Percentiles rank a stretch among this genome's conserved stretches.
Conservation (phyloP, 2,888 invertebrate species). For the Pristionchus entomophagus region DNA sequence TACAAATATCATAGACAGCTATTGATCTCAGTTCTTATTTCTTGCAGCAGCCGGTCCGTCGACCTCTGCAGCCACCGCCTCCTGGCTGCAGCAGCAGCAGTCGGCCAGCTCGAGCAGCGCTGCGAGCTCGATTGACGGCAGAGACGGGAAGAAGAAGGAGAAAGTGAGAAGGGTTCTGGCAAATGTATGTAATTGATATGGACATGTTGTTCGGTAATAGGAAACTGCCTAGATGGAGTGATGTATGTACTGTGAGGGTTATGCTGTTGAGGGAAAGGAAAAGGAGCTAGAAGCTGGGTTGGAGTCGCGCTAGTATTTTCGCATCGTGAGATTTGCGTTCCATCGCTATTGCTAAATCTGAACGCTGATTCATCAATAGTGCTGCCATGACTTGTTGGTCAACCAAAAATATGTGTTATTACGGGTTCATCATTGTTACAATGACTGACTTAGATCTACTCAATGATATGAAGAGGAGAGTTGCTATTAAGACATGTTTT, state of each 20-base stretch:
- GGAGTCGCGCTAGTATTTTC: neutral
- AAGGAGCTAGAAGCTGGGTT: neutral
- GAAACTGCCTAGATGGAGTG: too few species aligned
- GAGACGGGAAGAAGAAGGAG: slow-evolving; percentile 25
- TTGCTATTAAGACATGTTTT: too few species aligned
- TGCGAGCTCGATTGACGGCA: neutral
- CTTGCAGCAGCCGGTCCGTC: neutral
- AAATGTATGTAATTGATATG: neutral
- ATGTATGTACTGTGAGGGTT: neutral
- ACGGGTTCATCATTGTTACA: too few species aligned
- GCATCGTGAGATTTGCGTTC: neutral
- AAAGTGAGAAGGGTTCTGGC: slow-evolving; percentile 39
- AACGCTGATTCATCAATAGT: too few species aligned
- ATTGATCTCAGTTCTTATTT: too few species aligned
- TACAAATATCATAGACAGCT: too few species aligned
- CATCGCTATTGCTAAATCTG: neutral
- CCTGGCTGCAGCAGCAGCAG: neutral
- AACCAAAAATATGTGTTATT: too few species aligned
- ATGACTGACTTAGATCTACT: too few species aligned
- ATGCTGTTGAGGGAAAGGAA: too few species aligned
- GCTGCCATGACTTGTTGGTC: too few species aligned
- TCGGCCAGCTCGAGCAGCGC: neutral
- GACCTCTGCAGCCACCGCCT: neutral
- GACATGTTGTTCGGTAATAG: too few species aligned
- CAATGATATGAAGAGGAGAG: too few species aligned